Base-by-base conservation (phyloP, 2,797 vertebrate genomes). In the Pipistrellus kuhlii region DNA sequence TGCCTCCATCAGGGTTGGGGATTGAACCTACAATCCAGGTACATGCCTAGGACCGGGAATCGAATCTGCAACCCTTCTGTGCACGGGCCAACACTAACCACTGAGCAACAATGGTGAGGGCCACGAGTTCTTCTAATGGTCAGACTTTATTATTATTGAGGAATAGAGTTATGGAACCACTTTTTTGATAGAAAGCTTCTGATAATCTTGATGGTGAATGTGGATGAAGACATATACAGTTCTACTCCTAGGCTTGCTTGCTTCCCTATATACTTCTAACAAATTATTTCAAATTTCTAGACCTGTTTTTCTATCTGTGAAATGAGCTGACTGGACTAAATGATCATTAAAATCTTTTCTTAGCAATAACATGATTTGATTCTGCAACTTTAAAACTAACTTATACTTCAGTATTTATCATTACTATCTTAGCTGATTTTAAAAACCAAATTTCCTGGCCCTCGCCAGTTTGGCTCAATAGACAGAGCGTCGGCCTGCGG, bases 251-350 rank as follows among this genome's bases (percentile, higher is more conserved):
- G 30, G 27, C 21, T 83, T 80, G 27, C 21, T 83, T 80, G 32
- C 53, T 91, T 88, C 88, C 48, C 68, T 72, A 51, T 32, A 91
- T 1, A 91, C 12, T 2, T 46, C 59, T 95, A 91, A 91, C 44
- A 93, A 90, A 95, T 13, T 48, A 89, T 32, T 94, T 87, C 20
- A 90, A 59, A 82, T 90, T 84, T 88, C 59, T 68, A 87, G 27
- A 35, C 25, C n/a, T 93, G 51, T 82, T 92, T 95, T 91, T 69
- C 57, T 32, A 96, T 44, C 57, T 80, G 53, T 82, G n/a, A 96
- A 95, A 87, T 87, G 35, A 92, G 12, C 12, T 89, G 14, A 90
- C 17, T 48, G 20, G 32, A 85, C 25, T 64, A 94, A 55, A 20
- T 53, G 8, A 66, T 66, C 23, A 78, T n/a, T 90, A 27, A 96